Base-by-base conservation (phyloP, 2,888 invertebrate species). In the Eupithecia insigniata region DNA sequence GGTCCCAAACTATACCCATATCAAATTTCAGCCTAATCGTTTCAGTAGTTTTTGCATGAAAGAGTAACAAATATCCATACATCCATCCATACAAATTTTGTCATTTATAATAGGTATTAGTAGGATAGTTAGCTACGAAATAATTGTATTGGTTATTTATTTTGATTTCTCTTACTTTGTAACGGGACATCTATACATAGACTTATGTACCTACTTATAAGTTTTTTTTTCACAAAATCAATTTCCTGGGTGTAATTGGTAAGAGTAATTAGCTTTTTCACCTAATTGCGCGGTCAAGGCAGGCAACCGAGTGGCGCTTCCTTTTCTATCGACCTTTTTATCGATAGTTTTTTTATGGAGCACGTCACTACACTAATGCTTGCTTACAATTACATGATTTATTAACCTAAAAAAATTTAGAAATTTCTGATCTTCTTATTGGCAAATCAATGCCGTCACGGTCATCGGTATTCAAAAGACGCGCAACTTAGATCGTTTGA, bases 191-290 rank as follows among this genome's bases (percentile, higher is more conserved):
- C 26, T 55, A 72, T 72, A 71, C 61, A 66, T 72, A 66, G 60
- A 71, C 69, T 78, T n/a, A n/a, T n/a, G n/a, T n/a, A n/a, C n/a
- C n/a, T n/a, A n/a, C n/a, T n/a, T 72, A 69, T 78, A 22, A 70
- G 64, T 70, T 79, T 67, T 88, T n/a, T 90, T 90, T 87, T 89
- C 77, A 55, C 62, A 71, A 74, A 73, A 79, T 82, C 82, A 86
- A 91, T 91, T 92, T 92, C 92, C 92, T 92, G 91, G 85, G 87
- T 81, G 80, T 82, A 82, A 84, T 85, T 87, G 82, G 86, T 85
- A 84, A 88, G 82, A 84, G 87, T 92, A 92, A 93, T 93, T 92
- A 89, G 79, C 83, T 92, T 91, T 93, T 93, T 93, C 86, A 78
- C 78, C 81, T 90, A 91, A 92, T 92, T 88, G 89, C 79, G 72